phyloP scores from a whole-genome alignment of 2,797 vertebrate genomes.

The Lithobates sylvaticus region DNA sequence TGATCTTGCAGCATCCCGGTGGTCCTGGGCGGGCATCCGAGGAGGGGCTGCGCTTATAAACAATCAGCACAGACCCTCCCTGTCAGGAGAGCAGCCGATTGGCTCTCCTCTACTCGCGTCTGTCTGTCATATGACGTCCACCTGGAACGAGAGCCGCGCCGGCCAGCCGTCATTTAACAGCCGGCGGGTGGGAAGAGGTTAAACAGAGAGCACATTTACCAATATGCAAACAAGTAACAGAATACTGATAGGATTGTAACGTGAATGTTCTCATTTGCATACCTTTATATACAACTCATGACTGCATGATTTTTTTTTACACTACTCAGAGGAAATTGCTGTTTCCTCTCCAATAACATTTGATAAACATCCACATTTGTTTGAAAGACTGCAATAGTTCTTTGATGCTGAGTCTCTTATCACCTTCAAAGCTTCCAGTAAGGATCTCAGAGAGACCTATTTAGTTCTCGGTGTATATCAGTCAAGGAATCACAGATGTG shows the following conservation, averaged over 20 bases:
- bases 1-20: too few relatives aligned
- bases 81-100: too few relatives aligned
- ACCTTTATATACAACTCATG: background rate
- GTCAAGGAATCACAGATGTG: constrained; percentile 36
- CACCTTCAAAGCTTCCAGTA: constrained; percentile 32
- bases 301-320: constrained; percentile 19
- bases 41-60: too few relatives aligned
- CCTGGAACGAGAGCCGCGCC: too few relatives aligned
- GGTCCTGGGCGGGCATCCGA: too few relatives aligned
- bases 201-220: background rate
- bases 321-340: constrained; percentile 34
- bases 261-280: constrained; percentile 37
- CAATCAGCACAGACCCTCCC: too few relatives aligned
- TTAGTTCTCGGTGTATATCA: constrained; percentile 31
- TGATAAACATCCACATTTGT: constrained; percentile 38
- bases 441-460: constrained; percentile 32
- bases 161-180: too few relatives aligned
- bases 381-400: constrained; percentile 5
- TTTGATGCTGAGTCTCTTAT: constrained; percentile 40
- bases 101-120: too few relatives aligned
- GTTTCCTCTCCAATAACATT: constrained; percentile 42
- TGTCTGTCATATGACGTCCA: too few relatives aligned
- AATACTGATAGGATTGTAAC: background rate
- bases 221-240: constrained; percentile 9
- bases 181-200: too few relatives aligned